Base-by-base conservation (phyloP, 2,888 invertebrate genomes). In the Chelonus formosanus region DNA sequence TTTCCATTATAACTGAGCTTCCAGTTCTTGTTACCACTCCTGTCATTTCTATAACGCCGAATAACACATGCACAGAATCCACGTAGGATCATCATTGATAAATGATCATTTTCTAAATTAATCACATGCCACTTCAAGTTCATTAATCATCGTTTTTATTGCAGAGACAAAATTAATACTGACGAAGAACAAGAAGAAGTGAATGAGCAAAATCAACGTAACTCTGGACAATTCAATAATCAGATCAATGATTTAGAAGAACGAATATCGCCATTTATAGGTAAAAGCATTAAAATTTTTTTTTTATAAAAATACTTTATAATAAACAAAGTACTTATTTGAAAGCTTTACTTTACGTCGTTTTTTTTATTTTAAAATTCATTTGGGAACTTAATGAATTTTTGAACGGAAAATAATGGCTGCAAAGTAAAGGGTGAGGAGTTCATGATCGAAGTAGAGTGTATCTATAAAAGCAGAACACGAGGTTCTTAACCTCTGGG, bases 401-500 rank as follows among this genome's bases (percentile, higher is more conserved):
- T 20, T 20, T 20, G 1, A 20, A 20, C 20, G 2, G 20, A 20
- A 20, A 20, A 20, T 20, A 20, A 20, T 20, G 20, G 20, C 20
- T 20, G 20, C 20, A 20, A 20, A 20, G 20, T 20, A 20, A 20
- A 20, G 20, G 20, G 20, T 20, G 20, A 20, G 20, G 20, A 20
- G 20, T 20, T 20, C 20, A 20, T 36, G 45, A 62, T 59, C 40
- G 4, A 10, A 3, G 7, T 20, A 20, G 10, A 47, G 35, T 20
- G 55, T 55, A 35, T 58, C 34, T 55, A 40, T 56, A 45, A 59
- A 81, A 81, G 71, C 79, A 70, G 80, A 79, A 67, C 81, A 75
- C 66, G 75, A 81, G 81, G 81, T 82, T 81, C 81, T 81, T 81
- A 75, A 82, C 81, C 81, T 73, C 78, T 62, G 61, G 52, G 65